phyloP scores from a whole-genome alignment of 2,797 vertebrate species.

The Phrynocephalus forsythii region DNA sequence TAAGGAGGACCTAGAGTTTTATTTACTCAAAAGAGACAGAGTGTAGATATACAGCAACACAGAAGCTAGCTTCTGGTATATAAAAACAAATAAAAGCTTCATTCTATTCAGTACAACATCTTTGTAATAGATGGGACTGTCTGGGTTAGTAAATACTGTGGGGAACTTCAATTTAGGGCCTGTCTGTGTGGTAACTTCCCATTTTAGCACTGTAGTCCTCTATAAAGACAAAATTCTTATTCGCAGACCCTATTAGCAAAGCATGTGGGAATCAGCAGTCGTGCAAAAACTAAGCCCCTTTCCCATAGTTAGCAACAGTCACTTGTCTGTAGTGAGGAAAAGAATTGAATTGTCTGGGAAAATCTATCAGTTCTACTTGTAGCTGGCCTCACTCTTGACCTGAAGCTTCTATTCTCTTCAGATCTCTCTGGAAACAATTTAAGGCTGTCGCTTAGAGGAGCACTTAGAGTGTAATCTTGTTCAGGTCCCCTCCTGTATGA shows the following conservation, averaged over 20 bases:
- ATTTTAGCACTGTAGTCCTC: neutral
- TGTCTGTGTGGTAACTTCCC: slow-evolving; percentile 49
- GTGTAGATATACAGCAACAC: neutral
- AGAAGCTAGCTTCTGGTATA: neutral
- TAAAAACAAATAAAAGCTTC: slow-evolving; percentile 55
- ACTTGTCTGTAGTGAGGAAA: neutral
- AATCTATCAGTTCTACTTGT: neutral
- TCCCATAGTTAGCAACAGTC: neutral
- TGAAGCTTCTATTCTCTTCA: neutral
- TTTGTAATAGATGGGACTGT: slow-evolving; percentile 69
- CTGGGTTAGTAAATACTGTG: slow-evolving; percentile 73
- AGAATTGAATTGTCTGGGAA: neutral
- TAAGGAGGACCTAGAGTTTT: slow-evolving; percentile 17
- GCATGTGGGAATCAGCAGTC: neutral
- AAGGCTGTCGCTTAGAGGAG: neutral
- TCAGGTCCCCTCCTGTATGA: neutral
- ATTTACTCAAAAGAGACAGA: slow-evolving; percentile 25
- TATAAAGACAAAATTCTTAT: neutral
- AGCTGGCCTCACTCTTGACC: neutral
- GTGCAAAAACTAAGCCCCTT: neutral
- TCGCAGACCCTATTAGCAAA: neutral
- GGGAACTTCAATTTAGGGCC: slow-evolving; percentile 67
- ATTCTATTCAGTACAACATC: slow-evolving; percentile 68
- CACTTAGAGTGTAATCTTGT: neutral
- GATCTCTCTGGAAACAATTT: neutral